Evolutionary conservation across 2,888 invertebrate genomes (phyloP).

Genomic region (Drosophila acutilabella): DNA sequence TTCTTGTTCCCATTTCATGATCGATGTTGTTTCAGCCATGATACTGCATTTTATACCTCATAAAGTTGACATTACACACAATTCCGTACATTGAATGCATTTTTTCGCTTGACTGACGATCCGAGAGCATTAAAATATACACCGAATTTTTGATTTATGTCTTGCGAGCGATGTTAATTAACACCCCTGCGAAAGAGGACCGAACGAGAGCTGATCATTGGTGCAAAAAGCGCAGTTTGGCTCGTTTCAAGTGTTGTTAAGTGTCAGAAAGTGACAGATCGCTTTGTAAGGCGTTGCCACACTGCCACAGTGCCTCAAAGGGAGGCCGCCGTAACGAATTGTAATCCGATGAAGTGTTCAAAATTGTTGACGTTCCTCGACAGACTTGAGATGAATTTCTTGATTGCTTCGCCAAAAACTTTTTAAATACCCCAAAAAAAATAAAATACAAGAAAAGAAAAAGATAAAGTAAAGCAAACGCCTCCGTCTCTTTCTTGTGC

Average conservation of each 20-base stretch:
- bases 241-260: conserved; percentile 57
- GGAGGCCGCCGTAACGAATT: conserved; percentile 29
- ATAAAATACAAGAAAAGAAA: no score
- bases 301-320: conserved; percentile 31
- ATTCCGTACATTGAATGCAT: conserved; percentile 41
- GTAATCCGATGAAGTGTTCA: conserved; percentile 63
- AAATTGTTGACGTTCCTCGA: conserved; percentile 50
- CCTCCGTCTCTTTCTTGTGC: conserved; percentile 2
- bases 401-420: conserved; percentile 46
- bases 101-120: conserved; percentile 60
- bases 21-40: conserved; percentile 64
- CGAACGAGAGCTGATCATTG: conserved; percentile 22
- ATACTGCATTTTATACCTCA: conserved; percentile 62
- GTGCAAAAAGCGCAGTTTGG: neutral
- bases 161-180: conserved; percentile 59
- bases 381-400: conserved; percentile 42
- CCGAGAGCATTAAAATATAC: conserved; percentile 16
- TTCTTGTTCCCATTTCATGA: conserved; percentile 46
- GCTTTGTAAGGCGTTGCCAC: conserved; percentile 58
- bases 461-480: conserved; percentile 16
- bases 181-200: conserved; percentile 46
- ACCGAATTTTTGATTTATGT: conserved; percentile 69
- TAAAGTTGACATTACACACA: conserved; percentile 39
- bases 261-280: conserved; percentile 77
- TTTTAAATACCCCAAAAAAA: conserved; percentile 31